Base-by-base conservation (phyloP, 2,113 vertebrate species). In the Mirounga angustirostris region DNA sequence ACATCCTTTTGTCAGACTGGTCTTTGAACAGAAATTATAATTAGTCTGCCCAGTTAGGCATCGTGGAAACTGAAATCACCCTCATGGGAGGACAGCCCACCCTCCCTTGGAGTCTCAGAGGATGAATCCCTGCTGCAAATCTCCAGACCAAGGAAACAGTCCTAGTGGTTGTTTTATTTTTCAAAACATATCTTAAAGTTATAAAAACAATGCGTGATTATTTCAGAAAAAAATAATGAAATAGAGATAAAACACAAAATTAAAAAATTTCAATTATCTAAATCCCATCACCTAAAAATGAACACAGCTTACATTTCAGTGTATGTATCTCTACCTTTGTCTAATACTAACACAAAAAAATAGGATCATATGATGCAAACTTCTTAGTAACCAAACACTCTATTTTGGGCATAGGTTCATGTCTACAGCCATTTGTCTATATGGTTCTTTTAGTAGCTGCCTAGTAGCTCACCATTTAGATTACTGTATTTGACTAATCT, bases 171-270 rank as follows among this genome's bases (percentile, higher is more conserved):
- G 19, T 84, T 87, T 78, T 9, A 63, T 14, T 93, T 90, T 79
- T 80, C 26, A 50, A 74, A 93, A 71, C 11, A 85, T 21, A 67
- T 65, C 63, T 82, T 54, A 85, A 94, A 71, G 61, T 89, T 58
- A 89, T 11, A 67, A 88, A 87, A 85, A 33, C 30, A 89, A 69
- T 50, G 15, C 11, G 74, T 79, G 43, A 96, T 79, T 94, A 56
- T 36, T 79, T 92, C 10, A 56, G 65, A 67, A 96, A 95, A 95
- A 95, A 61, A 82, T 33, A 85, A 82, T 50, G 86, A 71, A 96
- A 88, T 33, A 83, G 65, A 90, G 24, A 82, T 63, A 94, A 85
- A 67, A 5, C 21, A 67, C 33, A 89, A 92, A 88, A 83, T 21
- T 59, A 46, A 91, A 91, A 43, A 82, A 78, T 43, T 40, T 54